Conservation (phyloP, 2,797 vertebrate species). For the Falco columbarius region DNA sequence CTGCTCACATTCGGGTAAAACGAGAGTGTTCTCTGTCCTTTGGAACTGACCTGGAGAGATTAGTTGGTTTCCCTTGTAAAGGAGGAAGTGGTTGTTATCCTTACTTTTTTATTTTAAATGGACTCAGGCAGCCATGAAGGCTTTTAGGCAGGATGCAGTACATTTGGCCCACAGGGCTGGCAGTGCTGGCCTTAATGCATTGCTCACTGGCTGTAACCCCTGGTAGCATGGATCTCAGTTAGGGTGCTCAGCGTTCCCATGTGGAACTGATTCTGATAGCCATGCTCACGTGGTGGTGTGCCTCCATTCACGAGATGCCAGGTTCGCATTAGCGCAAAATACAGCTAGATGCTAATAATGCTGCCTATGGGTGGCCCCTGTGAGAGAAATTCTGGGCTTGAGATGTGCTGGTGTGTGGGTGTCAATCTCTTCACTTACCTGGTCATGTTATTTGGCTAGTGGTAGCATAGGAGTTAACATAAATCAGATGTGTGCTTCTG, state of each 20-base stretch:
- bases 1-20: neutral
- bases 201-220: neutral
- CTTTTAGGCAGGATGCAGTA: constrained; percentile 1
- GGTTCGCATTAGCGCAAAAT: accelerated
- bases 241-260: neutral
- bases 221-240: neutral
- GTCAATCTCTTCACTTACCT: neutral
- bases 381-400: neutral
- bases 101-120: constrained; percentile 49
- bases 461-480: neutral
- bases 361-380: neutral
- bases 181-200: neutral
- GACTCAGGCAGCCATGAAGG: constrained; percentile 22
- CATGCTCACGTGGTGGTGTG: neutral
- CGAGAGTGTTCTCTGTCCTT: neutral
- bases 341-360: neutral
- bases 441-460: neutral
- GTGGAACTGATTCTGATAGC: neutral
- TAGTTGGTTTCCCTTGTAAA: neutral
- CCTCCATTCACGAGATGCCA: accelerated
- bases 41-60: constrained; percentile 23
- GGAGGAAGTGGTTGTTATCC: neutral
- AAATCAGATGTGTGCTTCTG: neutral
- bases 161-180: neutral
- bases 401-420: neutral